Percentiles rank a stretch among this genome's conserved stretches.
phyloP scores from a whole-genome alignment of 2,888 invertebrate genomes.

The Sceliomorpha sp. region DNA sequence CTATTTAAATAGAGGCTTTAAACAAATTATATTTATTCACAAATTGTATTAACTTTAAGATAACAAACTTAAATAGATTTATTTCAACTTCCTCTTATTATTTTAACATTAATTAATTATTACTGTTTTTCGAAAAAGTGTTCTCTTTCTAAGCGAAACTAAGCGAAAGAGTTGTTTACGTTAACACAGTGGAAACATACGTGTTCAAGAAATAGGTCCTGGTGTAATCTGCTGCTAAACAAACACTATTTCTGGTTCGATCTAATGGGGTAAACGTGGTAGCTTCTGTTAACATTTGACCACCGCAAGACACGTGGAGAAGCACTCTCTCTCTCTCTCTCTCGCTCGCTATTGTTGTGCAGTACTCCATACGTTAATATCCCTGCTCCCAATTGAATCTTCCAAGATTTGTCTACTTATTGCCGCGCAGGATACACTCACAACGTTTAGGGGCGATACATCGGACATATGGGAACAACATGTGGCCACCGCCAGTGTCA shows the following conservation, averaged over 20 bases:
- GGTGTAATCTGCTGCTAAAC: slow-evolving; percentile 49
- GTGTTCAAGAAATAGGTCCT: slow-evolving; percentile 20
- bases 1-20: too few relatives aligned
- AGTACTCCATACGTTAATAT: slow-evolving; percentile 45
- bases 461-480: slow-evolving; percentile 79
- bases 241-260: slow-evolving; percentile 16
- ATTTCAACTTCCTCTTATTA: too few relatives aligned
- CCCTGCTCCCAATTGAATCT: slow-evolving; percentile 56
- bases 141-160: slow-evolving; percentile 1
- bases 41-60: too few relatives aligned
- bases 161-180: slow-evolving; percentile 17
- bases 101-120: too few relatives aligned
- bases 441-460: slow-evolving; percentile 47
- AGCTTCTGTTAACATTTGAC: slow-evolving; percentile 14
- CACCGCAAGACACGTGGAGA: slow-evolving; percentile 40
- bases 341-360: slow-evolving; percentile 32
- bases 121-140: too few relatives aligned
- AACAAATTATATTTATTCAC: too few relatives aligned
- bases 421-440: slow-evolving; percentile 36
- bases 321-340: too few relatives aligned
- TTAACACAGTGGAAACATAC: slow-evolving; percentile 15
- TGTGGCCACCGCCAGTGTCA: slow-evolving; percentile 72
- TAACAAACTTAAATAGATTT: too few relatives aligned
- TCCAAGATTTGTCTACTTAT: slow-evolving; percentile 59
- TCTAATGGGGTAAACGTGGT: slow-evolving; percentile 27